Conservation (phyloP, 2,797 vertebrate species). For the Adelosebastes latens region DNA sequence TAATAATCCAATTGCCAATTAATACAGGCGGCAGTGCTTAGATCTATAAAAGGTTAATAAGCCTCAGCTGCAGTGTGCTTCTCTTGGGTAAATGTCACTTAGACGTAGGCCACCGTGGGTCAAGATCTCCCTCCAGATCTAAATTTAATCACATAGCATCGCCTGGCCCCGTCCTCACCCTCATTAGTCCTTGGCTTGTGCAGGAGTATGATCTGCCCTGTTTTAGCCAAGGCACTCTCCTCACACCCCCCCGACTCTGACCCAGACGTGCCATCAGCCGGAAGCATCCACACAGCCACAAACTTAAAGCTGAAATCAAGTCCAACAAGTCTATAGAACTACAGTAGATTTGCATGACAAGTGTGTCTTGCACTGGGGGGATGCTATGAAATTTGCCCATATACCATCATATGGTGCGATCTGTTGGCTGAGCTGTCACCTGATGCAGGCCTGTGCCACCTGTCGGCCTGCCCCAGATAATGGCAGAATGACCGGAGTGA, state of each 20-base stretch:
- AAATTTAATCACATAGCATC: slow-evolving; percentile 87
- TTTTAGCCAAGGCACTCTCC: slow-evolving; percentile 64
- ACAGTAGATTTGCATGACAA: slow-evolving; percentile 22
- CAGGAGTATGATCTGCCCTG: slow-evolving; percentile 77
- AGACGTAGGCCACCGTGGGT: slow-evolving; percentile 83
- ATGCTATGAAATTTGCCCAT: slow-evolving; percentile 39
- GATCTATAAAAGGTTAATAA: slow-evolving; percentile 89
- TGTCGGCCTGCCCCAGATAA: slow-evolving; percentile 92
- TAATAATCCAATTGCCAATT: slow-evolving; percentile 88
- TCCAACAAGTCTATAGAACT: slow-evolving; percentile 32
- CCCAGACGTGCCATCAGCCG: slow-evolving; percentile 49
- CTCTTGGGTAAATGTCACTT: slow-evolving; percentile 89
- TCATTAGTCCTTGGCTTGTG: slow-evolving; percentile 86
- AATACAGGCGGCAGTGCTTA: slow-evolving; percentile 77
- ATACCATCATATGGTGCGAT: slow-evolving; percentile 42
- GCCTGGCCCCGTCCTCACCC: slow-evolving; percentile 83
- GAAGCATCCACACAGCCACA: slow-evolving; percentile 45
- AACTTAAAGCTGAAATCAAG: slow-evolving; percentile 36
- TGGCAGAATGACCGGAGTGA: slow-evolving; percentile 93
- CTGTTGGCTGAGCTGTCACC: slow-evolving; percentile 86
- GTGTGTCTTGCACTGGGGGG: slow-evolving; percentile 41
- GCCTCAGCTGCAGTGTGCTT: slow-evolving; percentile 84
- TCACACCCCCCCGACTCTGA: slow-evolving; percentile 51
- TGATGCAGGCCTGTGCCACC: slow-evolving; percentile 90
- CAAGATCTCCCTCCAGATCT: slow-evolving; percentile 88